These are phyloP conservation scores for Gasterosteus nipponicus DNA, from an alignment of 2,113 vertebrate genomes.

Conservation along the genomic window DNA sequence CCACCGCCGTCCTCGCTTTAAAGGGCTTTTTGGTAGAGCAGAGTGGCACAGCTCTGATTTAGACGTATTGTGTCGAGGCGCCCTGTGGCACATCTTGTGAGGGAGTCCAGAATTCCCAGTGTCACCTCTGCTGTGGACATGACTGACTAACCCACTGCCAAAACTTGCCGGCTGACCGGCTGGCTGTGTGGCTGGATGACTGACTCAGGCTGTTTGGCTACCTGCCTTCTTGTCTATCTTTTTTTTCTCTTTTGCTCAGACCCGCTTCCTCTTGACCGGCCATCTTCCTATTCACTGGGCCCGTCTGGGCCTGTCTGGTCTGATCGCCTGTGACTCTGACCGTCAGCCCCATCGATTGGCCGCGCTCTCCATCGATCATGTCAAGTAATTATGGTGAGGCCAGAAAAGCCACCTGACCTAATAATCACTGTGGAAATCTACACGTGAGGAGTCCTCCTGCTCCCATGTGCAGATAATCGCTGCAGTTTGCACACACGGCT, in stretches of 20 bases:
- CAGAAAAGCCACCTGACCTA: constrained; percentile 64
- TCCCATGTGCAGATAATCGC: constrained; percentile 28
- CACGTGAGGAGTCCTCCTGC: constrained; percentile 36
- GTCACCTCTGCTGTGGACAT: constrained; percentile 60
- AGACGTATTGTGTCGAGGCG: constrained; percentile 24
- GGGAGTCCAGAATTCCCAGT: constrained; percentile 49
- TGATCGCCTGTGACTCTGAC: constrained; percentile 37
- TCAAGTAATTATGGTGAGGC: constrained; percentile 62
- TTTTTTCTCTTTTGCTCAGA: constrained; percentile 34
- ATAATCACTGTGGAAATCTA: constrained; percentile 59
- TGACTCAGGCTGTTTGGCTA: constrained; percentile 49
- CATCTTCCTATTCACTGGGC: constrained; percentile 24
- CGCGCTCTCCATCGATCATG: constrained; percentile 62
- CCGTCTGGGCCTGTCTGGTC: constrained; percentile 31
- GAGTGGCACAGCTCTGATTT: constrained; percentile 35
- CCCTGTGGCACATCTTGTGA: constrained; percentile 50
- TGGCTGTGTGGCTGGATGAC: constrained; percentile 45
- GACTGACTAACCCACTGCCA: constrained; percentile 62
- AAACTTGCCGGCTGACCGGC: constrained; percentile 57
- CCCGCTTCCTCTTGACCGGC: constrained; percentile 62
- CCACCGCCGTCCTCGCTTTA: not conserved
- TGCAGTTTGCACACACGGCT: constrained; percentile 42
- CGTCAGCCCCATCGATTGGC: constrained; percentile 65
- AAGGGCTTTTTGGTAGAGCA: constrained; percentile 6
- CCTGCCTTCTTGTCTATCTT: constrained; percentile 34